Evolutionary conservation across 2,888 invertebrate genomes (phyloP).

Genomic region (Netelia inedita): DNA sequence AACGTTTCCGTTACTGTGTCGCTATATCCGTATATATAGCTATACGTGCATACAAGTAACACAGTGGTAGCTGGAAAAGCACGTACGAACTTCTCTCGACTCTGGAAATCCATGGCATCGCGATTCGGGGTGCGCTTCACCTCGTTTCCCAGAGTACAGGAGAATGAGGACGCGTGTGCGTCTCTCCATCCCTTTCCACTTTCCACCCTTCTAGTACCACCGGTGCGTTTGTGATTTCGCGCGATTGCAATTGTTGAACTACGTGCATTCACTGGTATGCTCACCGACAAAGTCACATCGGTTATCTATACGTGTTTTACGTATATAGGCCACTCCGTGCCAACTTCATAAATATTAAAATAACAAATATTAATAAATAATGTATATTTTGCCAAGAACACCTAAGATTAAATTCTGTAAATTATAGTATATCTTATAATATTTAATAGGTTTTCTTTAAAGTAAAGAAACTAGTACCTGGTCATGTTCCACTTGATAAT

Average conservation of each 20-base stretch:
- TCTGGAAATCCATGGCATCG: constrained; percentile 33
- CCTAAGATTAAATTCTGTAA: too few species aligned
- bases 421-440: too few species aligned
- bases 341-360: background rate
- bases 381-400: too few species aligned
- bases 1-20: constrained; percentile 6
- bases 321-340: background rate
- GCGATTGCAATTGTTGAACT: constrained; percentile 62
- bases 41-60: background rate
- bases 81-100: constrained; percentile 46
- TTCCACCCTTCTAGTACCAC: constrained; percentile 8
- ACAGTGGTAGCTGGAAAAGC: constrained; percentile 51
- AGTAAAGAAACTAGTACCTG: background rate
- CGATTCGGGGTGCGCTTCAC: constrained; percentile 30
- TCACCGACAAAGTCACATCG: constrained; percentile 11
- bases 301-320: background rate
- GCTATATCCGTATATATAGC: background rate
- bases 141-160: constrained; percentile 17
- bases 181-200: constrained; percentile 2
- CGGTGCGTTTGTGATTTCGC: constrained; percentile 63
- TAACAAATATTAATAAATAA: background rate
- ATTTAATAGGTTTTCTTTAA: too few species aligned
- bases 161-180: constrained; percentile 11
- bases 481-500: background rate
- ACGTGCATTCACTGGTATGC: constrained; percentile 39